Base-by-base conservation (phyloP, 2,888 invertebrate species). In the Tetropium fuscum region DNA sequence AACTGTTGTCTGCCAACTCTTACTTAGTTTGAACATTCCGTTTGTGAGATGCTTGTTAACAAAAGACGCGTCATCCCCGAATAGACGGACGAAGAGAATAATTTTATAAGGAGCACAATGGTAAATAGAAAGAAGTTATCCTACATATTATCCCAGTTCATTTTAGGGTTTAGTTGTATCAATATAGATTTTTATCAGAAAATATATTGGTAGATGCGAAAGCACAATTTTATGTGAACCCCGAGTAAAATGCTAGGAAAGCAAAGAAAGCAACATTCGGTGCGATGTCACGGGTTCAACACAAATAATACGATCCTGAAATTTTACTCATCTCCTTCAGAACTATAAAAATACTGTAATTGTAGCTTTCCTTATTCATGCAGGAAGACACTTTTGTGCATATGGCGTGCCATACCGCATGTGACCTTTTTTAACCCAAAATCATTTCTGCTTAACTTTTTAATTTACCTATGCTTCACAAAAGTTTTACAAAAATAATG, bases 231-330 rank as follows among this genome's bases (percentile, higher is more conserved):
- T 27, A 51, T 51, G 38, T 51, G 40, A 18, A 20, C 40, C 51
- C 40, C 25, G 11, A 16, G 40, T 51, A 51, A 40, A 51, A 40
- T n/a, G 13, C 27, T 15, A 51, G 27, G 51, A 16, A 40, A 40
- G 51, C 51, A 40, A 38, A 27, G 38, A 27, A 48, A 34, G 22
- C 48, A 36, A 30, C 36, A 22, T 22, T 13, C 36, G 15, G 36
- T 32, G 13, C 10, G 66, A 68, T 68, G 68, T 69, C 70, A 74
- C 66, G 69, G 66, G 59, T 64, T 68, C 64, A 53, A 66, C 68
- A 71, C 71, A 74, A 74, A 75, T 74, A 74, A 72, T 69, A 65
- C 62, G 65, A 70, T 70, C 70, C 64, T 68, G 74, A 66, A 72
- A 69, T 73, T 51, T 73, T 70, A 70, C 70, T 67, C 72, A 67